Evolutionary conservation across 2,888 invertebrate species (phyloP), one percentile per base, ranked within the genome.

Genomic region (Euplagia quadripunctaria): DNA sequence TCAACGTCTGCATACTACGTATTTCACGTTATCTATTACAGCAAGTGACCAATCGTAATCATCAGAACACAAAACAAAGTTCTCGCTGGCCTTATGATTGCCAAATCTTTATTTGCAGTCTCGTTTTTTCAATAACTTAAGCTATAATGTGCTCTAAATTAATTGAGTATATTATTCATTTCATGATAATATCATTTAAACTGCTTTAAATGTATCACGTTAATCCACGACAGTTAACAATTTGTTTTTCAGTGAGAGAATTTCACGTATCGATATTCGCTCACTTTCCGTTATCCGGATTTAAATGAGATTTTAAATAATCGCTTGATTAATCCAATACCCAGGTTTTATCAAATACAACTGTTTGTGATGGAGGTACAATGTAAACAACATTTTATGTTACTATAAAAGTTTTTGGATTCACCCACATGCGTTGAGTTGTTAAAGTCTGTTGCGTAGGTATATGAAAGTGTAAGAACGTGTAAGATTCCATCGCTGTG

Each of bases 231-330:
- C 61, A 61, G 31, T 31, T 12, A 61, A 61, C 49, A 66, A 42
- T 68, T 42, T 42, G 43, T 58, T 55, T 42, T 51, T 51, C 52
- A 51, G n/a, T 41, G 17, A 52, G 17, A 67, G 42, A 43, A 41
- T 64, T 64, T 51, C 70, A 51, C 42, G 64, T 51, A 70, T 69
- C 49, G 69, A 63, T 69, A 61, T 20, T 63, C 69, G 31, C 20
- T 49, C 69, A 63, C 63, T 69, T 49, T 49, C 41, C 61, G 58
- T 69, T 41, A 69, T 69, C 63, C 69, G 69, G 69, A 63, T 69
- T 69, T 31, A 69, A 69, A 49, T 46, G 69, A 68, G 68, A 55
- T 70, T 63, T n/a, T 11, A 14, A n/a, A 63, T 31, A 49, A 46
- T 63, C 61, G 31, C 49, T 49, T 31, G 17, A 20, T 70, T n/a